A percentile compares a stretch with the other conserved stretches of the same genome.
Conservation (phyloP, 1,140 invertebrate genomes). For the Mycetomoellerius zeteki region DNA sequence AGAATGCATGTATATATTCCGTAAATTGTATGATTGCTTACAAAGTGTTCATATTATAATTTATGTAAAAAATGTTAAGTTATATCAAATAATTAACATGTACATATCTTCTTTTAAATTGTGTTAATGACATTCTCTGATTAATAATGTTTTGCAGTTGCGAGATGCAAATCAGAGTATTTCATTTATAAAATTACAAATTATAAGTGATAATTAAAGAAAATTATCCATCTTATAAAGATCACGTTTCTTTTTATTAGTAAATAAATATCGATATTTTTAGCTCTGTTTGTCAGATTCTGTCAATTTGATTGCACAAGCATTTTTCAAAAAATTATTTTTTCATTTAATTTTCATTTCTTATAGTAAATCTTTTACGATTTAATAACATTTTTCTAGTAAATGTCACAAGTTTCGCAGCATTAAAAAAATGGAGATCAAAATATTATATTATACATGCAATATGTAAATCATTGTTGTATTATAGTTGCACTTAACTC, state of each 20-base stretch:
- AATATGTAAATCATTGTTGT: constrained; percentile 19
- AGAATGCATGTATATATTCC: constrained; percentile 20
- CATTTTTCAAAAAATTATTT: neutral
- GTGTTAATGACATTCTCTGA: neutral
- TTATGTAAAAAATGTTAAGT: constrained; percentile 14
- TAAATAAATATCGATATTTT: constrained; percentile 1
- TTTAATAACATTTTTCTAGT: constrained; percentile 1
- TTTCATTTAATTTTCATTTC: constrained; percentile 16
- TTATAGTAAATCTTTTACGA: neutral
- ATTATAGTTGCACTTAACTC: constrained; percentile 11
- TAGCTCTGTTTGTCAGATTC: too few species aligned
- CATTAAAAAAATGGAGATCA: constrained; percentile 16
- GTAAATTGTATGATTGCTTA: constrained; percentile 19
- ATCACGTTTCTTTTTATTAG: neutral
- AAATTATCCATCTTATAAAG: constrained; percentile 6
- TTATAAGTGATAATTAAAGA: constrained; percentile 10
- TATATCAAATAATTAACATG: neutral
- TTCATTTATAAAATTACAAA: neutral
- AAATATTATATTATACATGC: neutral
- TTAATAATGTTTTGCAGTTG: neutral
- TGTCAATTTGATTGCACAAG: neutral
- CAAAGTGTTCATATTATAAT: constrained; percentile 19
- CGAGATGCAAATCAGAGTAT: neutral
- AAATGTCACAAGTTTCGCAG: neutral
- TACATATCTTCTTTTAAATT: constrained; percentile 36